A percentile compares a stretch with the other conserved stretches of the same genome.
These are phyloP conservation scores for Oreotrochilus melanogaster DNA, from an alignment of 2,113 vertebrate species.

Conservation along the genomic window DNA sequence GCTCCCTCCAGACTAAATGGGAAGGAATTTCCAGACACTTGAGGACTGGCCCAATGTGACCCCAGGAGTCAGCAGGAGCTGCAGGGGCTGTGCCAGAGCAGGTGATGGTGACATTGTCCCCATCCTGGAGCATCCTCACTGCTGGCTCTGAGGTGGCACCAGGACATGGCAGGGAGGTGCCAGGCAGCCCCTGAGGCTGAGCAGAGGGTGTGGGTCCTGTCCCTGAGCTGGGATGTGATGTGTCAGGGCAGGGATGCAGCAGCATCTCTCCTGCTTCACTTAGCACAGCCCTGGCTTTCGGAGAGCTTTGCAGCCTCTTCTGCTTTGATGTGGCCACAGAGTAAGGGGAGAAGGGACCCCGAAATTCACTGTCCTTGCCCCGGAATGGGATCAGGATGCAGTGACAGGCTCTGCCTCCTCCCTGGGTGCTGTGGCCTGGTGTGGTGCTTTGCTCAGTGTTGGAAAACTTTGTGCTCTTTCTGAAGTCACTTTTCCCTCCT, in stretches of 20 bases:
- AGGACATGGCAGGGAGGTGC: too few species aligned
- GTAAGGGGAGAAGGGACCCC: background rate
- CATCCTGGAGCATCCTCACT: background rate
- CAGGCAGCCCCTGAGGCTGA: background rate
- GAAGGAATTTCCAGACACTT: background rate
- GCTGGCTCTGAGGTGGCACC: accelerated
- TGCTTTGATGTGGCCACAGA: background rate
- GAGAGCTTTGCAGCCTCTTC: background rate
- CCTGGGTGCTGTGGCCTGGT: accelerated
- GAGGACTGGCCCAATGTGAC: background rate
- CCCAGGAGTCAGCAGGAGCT: background rate
- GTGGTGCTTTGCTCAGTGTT: accelerated
- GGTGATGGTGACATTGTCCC: accelerated
- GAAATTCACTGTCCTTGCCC: background rate
- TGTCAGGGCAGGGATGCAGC: background rate
- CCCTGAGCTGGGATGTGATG: accelerated
- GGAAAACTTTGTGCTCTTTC: background rate
- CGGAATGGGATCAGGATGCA: background rate
- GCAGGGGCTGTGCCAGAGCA: background rate
- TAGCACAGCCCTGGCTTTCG: accelerated
- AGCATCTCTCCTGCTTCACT: background rate
- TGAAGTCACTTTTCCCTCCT: background rate
- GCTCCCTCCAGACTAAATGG: background rate
- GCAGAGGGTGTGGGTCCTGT: accelerated
- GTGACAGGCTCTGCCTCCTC: background rate